Conservation (phyloP, 2,888 invertebrate species). For the Tillus elongatus region DNA sequence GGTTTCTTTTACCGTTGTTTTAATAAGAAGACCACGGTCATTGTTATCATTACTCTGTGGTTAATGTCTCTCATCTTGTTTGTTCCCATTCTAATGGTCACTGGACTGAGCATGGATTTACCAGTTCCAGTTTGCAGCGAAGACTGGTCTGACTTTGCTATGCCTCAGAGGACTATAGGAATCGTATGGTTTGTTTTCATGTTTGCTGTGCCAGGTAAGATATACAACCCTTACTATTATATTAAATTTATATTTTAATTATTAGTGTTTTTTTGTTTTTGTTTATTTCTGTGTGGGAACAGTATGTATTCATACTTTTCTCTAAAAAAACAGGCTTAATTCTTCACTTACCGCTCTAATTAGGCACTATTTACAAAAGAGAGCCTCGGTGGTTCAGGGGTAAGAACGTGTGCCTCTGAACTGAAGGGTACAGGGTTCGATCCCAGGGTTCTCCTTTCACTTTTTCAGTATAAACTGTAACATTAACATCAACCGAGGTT, state of each 20-base stretch:
- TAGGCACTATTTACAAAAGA: no score
- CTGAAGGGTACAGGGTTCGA: no score
- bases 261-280: no score
- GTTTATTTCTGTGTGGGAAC: no score
- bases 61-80: constrained; percentile 56
- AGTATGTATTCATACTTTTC: no score
- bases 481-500: no score
- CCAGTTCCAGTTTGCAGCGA: constrained; percentile 47
- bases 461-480: no score
- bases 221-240: neutral
- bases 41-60: constrained; percentile 59
- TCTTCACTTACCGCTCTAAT: no score
- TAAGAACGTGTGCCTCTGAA: no score
- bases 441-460: no score
- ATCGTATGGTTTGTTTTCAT: constrained; percentile 63
- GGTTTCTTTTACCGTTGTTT: constrained; percentile 62
- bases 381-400: no score
- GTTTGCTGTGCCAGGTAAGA: constrained; percentile 64
- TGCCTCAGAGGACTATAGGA: constrained; percentile 53
- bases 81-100: constrained; percentile 52
- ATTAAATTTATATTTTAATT: neutral
- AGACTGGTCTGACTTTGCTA: constrained; percentile 47
- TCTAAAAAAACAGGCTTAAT: no score
- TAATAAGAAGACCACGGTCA: constrained; percentile 55
- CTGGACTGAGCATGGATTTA: constrained; percentile 14